Base-by-base conservation (phyloP, 2,888 invertebrate species). In the Dynastes hyllus region DNA sequence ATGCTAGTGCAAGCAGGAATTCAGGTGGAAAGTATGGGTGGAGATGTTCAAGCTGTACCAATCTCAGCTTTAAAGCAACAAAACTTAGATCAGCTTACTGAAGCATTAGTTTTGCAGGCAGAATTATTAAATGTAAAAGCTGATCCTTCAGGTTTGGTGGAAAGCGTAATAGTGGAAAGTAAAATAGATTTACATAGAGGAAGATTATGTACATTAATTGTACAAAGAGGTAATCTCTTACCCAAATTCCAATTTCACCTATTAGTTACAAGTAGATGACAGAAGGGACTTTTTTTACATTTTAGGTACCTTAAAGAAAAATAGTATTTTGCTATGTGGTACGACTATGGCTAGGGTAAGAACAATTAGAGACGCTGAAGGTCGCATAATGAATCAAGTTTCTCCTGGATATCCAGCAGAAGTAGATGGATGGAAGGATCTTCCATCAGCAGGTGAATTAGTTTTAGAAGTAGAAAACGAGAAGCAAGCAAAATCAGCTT, bases 161-260 rank as follows among this genome's bases (percentile, higher is more conserved):
- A 99, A 89, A 99, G 96, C 0, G 93, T 95, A 13, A 94, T 99
- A 0, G 92, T 99, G 0, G 99, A 99, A 89, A 95, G 98, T 0
- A 93, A 92, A 81, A 90, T 92, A 0, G 93, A 96, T 87, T 87
- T 91, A 1, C 90, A 92, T 53, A 91, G 93, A 86, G 96, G 96
- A 61, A 96, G 96, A 88, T 91, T 97, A 79, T 94, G 95, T 1
- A 97, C 97, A 1, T 92, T 95, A 51, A 90, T 98, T 69, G 93
- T 98, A 0, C 95, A 96, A 84, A 91, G 97, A 80, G 89, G 87
- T 87, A 84, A 13, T 58, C 6, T 58, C 55, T 58, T 16, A 6
- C 8, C 9, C n/a, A 8, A 53, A n/a, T 16, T 5, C 13, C 53
- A 51, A 51, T 16, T 53, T 37, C 32, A 37, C 22, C 22, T 22